These are phyloP conservation scores for Galerucella calmariensis DNA, from an alignment of 2,888 invertebrate species.

Conservation along the genomic window DNA sequence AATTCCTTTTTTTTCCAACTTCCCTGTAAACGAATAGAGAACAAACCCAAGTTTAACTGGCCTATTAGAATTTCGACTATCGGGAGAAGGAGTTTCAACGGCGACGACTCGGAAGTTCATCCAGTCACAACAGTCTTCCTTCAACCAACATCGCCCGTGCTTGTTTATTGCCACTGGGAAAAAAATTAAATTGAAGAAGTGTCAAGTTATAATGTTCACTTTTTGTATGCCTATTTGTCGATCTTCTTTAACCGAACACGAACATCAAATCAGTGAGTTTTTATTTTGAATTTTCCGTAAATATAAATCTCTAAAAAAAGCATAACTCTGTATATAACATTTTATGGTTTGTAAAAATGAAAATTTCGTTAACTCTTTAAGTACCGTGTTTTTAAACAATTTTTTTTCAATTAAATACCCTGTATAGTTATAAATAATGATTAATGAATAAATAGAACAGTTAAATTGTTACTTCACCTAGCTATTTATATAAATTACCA, in stretches of 20 bases:
- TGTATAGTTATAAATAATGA: no score
- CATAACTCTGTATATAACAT: no score
- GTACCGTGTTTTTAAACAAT: no score
- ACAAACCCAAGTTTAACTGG: background rate
- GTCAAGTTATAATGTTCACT: background rate
- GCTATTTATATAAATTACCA: background rate
- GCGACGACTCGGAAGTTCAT: background rate
- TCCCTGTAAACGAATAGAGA: background rate
- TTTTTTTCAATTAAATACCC: no score
- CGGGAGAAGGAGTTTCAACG: background rate
- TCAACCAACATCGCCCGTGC: background rate
- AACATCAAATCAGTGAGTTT: background rate
- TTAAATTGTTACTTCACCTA: background rate
- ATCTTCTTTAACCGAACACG: background rate
- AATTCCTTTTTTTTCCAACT: no score
- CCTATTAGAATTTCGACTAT: background rate
- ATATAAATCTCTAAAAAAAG: background rate
- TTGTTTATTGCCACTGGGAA: background rate
- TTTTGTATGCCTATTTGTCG: background rate
- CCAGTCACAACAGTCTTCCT: background rate
- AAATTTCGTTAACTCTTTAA: no score
- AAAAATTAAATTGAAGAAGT: no score
- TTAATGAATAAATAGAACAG: background rate
- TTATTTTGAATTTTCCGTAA: background rate
- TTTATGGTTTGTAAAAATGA: constrained; percentile 5